Evolutionary conservation across 2,797 vertebrate species (phyloP).

Genomic region (Champsocephalus gunnari): DNA sequence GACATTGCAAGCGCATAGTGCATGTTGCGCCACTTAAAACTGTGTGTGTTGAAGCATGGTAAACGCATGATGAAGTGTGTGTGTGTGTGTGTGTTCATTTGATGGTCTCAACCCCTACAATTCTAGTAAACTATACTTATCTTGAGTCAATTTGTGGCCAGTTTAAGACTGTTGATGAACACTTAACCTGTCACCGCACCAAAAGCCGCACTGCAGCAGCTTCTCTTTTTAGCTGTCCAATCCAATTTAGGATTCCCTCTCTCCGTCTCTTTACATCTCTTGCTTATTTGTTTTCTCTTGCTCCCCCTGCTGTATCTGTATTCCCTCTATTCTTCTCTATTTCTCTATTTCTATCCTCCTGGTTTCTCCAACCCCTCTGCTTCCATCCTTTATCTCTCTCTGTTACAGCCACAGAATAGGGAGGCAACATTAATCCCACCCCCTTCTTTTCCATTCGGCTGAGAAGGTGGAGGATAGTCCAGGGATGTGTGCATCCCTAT

Average conservation of each 20-base stretch:
- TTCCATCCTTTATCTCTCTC: not conserved
- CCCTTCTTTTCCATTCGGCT: slow-evolving; percentile 12
- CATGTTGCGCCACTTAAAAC: slow-evolving; percentile 34
- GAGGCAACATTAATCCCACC: slow-evolving; percentile 8
- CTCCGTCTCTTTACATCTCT: slow-evolving; percentile 28
- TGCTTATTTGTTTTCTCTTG: slow-evolving; percentile 66
- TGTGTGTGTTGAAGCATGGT: slow-evolving; percentile 26
- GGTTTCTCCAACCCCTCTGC: slow-evolving; percentile 15
- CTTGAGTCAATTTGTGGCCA: slow-evolving; percentile 46
- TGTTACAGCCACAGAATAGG: slow-evolving; percentile 4
- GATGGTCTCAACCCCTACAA: slow-evolving; percentile 4
- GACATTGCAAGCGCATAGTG: slow-evolving; percentile 31
- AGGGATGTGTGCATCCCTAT: slow-evolving; percentile 50
- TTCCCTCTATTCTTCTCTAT: slow-evolving; percentile 20
- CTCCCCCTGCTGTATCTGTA: slow-evolving; percentile 74
- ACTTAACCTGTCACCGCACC: slow-evolving; percentile 64
- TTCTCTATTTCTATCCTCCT: slow-evolving; percentile 1
- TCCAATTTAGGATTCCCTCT: slow-evolving; percentile 49
- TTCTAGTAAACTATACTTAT: slow-evolving; percentile 33
- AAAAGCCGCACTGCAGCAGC: slow-evolving; percentile 82
- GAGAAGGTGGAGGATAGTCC: slow-evolving; percentile 35
- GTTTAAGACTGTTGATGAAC: slow-evolving; percentile 50
- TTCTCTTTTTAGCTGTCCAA: slow-evolving; percentile 46
- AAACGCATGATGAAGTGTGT: slow-evolving; percentile 24
- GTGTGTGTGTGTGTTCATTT: slow-evolving; percentile 23